Conservation (phyloP, 1,140 invertebrate species). For the Steinernema feltiae region DNA sequence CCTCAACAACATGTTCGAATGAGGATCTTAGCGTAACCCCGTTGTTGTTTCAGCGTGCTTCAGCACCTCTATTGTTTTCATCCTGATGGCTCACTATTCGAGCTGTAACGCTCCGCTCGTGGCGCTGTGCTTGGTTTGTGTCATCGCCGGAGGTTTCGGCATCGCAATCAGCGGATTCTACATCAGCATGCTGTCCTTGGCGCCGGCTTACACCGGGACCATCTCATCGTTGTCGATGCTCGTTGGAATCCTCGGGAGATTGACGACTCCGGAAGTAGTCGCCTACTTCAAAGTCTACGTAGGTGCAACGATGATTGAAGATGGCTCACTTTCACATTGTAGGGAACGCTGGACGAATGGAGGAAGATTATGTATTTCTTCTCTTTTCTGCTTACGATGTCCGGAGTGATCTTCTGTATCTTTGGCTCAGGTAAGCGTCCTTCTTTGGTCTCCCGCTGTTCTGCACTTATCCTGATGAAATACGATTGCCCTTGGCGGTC, state of each 20-base stretch:
- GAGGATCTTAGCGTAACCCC: not conserved
- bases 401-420: constrained; percentile 36
- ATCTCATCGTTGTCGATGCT: constrained; percentile 42
- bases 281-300: constrained; percentile 36
- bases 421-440: constrained; percentile 43
- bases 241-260: constrained; percentile 29
- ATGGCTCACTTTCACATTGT: constrained; percentile 9
- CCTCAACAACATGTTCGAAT: not conserved
- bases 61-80: constrained; percentile 24
- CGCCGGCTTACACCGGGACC: constrained; percentile 40
- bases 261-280: constrained; percentile 36
- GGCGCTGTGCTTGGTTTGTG: constrained; percentile 34
- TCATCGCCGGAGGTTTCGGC: constrained; percentile 34
- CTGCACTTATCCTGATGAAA: too few species aligned
- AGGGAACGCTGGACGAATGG: constrained; percentile 45
- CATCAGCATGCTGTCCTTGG: constrained; percentile 40
- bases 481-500: too few species aligned
- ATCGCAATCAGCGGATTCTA: constrained; percentile 43
- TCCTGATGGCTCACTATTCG: constrained; percentile 26
- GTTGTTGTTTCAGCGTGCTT: constrained; percentile 34
- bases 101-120: constrained; percentile 31
- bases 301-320: not conserved
- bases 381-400: constrained; percentile 25
- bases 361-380: constrained; percentile 36
- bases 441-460: too few species aligned